phyloP scores from a whole-genome alignment of 2,113 vertebrate species.

The Ivindomyrus marchei region DNA sequence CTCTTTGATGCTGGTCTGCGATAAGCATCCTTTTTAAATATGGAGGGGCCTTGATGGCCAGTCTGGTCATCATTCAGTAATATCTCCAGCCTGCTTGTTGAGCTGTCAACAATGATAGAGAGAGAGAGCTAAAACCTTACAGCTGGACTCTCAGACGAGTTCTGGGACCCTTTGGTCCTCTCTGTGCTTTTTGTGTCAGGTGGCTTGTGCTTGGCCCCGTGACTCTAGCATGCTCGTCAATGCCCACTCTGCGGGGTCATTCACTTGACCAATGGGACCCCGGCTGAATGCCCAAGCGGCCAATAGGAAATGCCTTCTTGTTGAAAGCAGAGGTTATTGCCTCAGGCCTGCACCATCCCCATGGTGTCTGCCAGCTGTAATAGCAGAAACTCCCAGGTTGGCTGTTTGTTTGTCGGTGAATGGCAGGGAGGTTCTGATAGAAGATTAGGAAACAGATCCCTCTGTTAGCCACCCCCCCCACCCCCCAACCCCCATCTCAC shows the following conservation, averaged over 20 bases:
- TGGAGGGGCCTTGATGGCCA: neutral
- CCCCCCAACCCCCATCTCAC: neutral
- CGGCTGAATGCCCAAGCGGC: conserved; percentile 35
- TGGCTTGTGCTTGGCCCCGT: neutral
- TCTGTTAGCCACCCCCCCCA: neutral
- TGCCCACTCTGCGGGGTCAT: conserved; percentile 20
- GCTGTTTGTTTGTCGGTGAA: conserved; percentile 15
- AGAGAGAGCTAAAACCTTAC: neutral
- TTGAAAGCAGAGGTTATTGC: conserved; percentile 41
- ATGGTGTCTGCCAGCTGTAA: conserved; percentile 30
- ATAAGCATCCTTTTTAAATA: neutral
- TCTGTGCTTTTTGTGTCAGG: conserved; percentile 11
- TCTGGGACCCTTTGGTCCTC: neutral
- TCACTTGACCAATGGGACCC: neutral
- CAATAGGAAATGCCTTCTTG: conserved; percentile 54
- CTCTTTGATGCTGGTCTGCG: neutral
- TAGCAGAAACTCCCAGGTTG: conserved; percentile 25
- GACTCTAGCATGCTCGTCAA: conserved; percentile 2
- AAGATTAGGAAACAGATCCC: neutral
- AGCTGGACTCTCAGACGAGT: neutral
- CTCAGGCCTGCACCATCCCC: conserved; percentile 31
- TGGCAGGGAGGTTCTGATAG: neutral
- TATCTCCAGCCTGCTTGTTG: neutral
- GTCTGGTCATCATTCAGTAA: neutral
- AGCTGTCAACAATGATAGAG: neutral